phyloP scores from a whole-genome alignment of 1,140 invertebrate genomes.

The Pygmarrhopalites habei region DNA sequence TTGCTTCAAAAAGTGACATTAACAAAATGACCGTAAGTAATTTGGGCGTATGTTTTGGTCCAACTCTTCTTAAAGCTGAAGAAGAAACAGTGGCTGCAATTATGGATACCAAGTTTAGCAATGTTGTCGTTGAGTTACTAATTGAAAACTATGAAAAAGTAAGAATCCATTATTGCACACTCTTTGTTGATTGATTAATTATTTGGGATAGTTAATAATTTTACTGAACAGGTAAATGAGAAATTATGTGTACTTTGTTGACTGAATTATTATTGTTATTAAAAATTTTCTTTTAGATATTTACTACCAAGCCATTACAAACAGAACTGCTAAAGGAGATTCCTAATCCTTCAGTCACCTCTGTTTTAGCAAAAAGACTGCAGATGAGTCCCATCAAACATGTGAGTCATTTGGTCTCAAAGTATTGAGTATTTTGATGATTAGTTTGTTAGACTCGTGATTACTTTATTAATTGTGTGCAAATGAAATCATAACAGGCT shows the following conservation, averaged over 20 bases:
- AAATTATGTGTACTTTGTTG: too few species aligned
- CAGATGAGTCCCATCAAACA: slow-evolving; percentile 33
- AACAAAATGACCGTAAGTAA: slow-evolving; percentile 97
- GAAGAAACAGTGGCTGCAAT: slow-evolving; percentile 96
- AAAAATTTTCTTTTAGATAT: slow-evolving; percentile 46
- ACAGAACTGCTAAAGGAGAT: slow-evolving; percentile 36
- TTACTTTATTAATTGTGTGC: too few species aligned
- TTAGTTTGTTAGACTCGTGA: too few species aligned
- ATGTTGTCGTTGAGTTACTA: slow-evolving; percentile 93
- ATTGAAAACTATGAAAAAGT: slow-evolving; percentile 86
- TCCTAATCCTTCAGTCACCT: slow-evolving; percentile 20
- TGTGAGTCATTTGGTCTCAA: slow-evolving; percentile 14
- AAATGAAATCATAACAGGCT: slow-evolving; percentile 43
- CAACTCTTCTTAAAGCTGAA: slow-evolving; percentile 86
- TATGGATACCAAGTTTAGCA: slow-evolving; percentile 97
- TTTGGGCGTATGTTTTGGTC: slow-evolving; percentile 96
- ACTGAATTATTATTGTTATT: background rate
- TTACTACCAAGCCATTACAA: slow-evolving; percentile 45
- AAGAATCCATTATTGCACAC: too few species aligned
- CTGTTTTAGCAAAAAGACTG: slow-evolving; percentile 21
- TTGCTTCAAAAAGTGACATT: slow-evolving; percentile 73
- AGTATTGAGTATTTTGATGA: too few species aligned
- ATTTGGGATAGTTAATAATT: background rate
- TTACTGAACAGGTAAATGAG: background rate
- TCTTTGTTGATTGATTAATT: slow-evolving; percentile 10